Percentiles rank a stretch among this genome's conserved stretches.
phyloP scores from a whole-genome alignment of 1,140 invertebrate species.

The Lepidotrigona ventralis region DNA sequence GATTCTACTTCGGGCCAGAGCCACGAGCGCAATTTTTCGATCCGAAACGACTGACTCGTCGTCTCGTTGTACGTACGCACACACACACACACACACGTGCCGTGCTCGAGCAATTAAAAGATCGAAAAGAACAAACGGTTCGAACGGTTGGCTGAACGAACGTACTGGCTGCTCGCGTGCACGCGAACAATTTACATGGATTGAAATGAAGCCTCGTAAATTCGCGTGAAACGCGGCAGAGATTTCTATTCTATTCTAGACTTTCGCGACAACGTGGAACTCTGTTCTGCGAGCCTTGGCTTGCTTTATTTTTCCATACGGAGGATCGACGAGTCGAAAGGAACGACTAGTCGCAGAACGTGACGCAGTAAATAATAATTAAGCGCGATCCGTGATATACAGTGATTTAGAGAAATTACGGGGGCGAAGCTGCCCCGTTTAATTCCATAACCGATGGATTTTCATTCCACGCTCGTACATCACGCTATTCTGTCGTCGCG shows the following conservation, averaged over 20 bases:
- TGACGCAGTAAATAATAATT: slow-evolving; percentile 46
- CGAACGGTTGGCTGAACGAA: not conserved
- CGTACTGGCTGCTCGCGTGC: too few relatives aligned
- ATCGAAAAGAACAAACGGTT: slow-evolving; percentile 1
- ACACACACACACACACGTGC: not conserved
- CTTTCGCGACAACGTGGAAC: too few relatives aligned
- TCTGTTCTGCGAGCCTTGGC: too few relatives aligned
- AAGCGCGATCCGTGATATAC: slow-evolving; percentile 21
- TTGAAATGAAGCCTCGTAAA: slow-evolving; percentile 1
- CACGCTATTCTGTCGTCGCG: slow-evolving; percentile 43
- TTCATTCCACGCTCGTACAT: slow-evolving; percentile 48
- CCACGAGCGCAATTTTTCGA: not conserved
- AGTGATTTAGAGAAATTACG: slow-evolving; percentile 1
- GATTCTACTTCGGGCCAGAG: not conserved
- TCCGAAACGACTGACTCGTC: not conserved
- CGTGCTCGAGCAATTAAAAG: not conserved
- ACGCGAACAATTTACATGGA: not conserved
- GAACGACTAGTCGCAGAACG: not conserved
- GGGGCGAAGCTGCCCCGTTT: slow-evolving; percentile 31
- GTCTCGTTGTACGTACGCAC: not conserved
- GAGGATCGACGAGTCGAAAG: not conserved
- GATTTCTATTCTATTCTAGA: too few relatives aligned
- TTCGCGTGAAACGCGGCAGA: not conserved
- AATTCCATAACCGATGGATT: slow-evolving; percentile 43
- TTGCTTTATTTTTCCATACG: not conserved